Evolutionary conservation across 2,888 invertebrate genomes (phyloP).

Genomic region (Cephonodes hylas): DNA sequence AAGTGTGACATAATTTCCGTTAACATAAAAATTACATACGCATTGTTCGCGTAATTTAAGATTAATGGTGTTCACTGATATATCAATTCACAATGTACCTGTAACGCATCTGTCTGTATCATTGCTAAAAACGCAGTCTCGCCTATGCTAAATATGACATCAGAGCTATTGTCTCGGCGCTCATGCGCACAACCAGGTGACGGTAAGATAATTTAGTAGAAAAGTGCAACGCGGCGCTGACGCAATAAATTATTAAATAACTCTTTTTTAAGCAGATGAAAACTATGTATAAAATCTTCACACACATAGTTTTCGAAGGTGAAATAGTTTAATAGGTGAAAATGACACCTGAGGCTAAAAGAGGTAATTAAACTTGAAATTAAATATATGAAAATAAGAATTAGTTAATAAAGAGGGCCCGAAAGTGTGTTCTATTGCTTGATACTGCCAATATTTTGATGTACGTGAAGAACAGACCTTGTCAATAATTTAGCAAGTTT

Average conservation of each 20-base stretch:
- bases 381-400: no score
- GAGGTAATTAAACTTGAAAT: no score
- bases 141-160: conserved; percentile 8
- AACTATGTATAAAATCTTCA: not conserved
- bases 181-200: conserved; percentile 8
- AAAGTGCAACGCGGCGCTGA: not conserved
- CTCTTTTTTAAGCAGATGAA: not conserved
- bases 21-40: not conserved
- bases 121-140: not conserved
- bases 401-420: no score
- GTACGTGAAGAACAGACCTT: no score
- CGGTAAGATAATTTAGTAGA: conserved; percentile 1
- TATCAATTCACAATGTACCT: not conserved
- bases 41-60: not conserved
- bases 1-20: not conserved
- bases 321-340: no score
- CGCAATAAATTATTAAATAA: not conserved
- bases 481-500: no score
- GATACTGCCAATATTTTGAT: no score
- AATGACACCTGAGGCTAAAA: no score
- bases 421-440: no score
- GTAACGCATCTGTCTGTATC: not conserved
- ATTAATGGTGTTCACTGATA: not conserved
- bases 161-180: conserved; percentile 1
- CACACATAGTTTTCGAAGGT: no score